Conservation (phyloP, 2,888 invertebrate genomes). For the Nebria brevicollis region DNA sequence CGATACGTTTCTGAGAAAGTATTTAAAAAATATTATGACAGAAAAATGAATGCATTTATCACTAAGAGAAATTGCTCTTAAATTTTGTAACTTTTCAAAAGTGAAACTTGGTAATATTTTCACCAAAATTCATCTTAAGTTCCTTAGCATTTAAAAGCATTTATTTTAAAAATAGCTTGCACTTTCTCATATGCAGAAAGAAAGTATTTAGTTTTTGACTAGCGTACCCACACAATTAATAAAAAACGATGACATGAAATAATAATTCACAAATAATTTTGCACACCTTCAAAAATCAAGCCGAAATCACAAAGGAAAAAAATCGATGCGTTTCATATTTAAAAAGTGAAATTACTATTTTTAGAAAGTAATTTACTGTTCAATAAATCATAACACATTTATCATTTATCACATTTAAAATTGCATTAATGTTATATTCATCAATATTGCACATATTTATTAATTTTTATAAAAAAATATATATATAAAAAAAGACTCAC, state of each 20-base stretch:
- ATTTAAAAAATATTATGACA: not conserved
- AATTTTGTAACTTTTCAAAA: not conserved
- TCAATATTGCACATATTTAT: no score
- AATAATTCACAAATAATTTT: not conserved
- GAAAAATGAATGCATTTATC: not conserved
- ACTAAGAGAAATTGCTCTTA: not conserved
- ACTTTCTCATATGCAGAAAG: not conserved
- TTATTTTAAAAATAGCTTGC: not conserved
- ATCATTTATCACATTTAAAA: not conserved
- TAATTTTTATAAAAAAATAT: no score
- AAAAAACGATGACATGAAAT: not conserved
- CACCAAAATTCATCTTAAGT: not conserved
- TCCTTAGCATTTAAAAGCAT: not conserved
- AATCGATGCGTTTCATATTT: not conserved
- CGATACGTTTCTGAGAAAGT: not conserved
- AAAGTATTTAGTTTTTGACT: not conserved
- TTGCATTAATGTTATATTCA: not conserved
- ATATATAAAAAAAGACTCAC: conserved; percentile 66
- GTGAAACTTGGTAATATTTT: not conserved
- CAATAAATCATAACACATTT: not conserved
- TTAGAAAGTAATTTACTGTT: not conserved
- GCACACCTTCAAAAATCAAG: not conserved
- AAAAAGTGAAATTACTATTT: not conserved
- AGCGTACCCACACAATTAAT: not conserved
- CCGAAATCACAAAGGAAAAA: not conserved